These are phyloP conservation scores for Dinothrombium tinctorium DNA, from an alignment of 1,140 invertebrate species.

Conservation along the genomic window DNA sequence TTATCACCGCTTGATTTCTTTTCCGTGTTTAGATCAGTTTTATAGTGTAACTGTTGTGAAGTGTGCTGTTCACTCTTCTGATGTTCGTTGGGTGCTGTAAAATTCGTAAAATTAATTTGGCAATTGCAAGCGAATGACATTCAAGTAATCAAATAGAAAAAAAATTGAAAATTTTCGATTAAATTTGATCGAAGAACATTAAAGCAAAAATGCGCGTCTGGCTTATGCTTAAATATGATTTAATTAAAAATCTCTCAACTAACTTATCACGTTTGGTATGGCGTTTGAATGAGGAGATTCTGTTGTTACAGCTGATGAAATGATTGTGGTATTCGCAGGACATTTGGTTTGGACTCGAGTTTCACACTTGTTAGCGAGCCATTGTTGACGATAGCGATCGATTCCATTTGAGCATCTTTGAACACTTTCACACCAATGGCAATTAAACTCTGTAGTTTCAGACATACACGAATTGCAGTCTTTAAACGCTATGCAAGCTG, in stretches of 20 bases:
- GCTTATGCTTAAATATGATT: background rate
- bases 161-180: too few relatives aligned
- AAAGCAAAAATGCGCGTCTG: too few relatives aligned
- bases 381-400: slow-evolving; percentile 65
- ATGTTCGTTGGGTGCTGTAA: too few relatives aligned
- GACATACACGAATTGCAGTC: slow-evolving; percentile 36
- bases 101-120: too few relatives aligned
- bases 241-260: background rate
- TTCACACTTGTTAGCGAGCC: slow-evolving; percentile 53
- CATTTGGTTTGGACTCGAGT: too few relatives aligned
- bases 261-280: background rate
- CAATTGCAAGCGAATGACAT: too few relatives aligned
- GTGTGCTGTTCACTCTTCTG: too few relatives aligned
- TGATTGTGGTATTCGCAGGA: too few relatives aligned
- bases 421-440: slow-evolving; percentile 58
- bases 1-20: slow-evolving; percentile 36
- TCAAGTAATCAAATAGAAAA: too few relatives aligned
- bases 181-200: too few relatives aligned
- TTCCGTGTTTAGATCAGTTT: slow-evolving; percentile 19
- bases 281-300: background rate
- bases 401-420: slow-evolving; percentile 66
- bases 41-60: background rate
- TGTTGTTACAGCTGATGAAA: background rate
- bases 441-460: slow-evolving; percentile 25
- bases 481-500: slow-evolving; percentile 47